Percentiles rank a stretch among this genome's conserved stretches.
Conservation (phyloP, 2,888 invertebrate genomes). For the Muscina levida region DNA sequence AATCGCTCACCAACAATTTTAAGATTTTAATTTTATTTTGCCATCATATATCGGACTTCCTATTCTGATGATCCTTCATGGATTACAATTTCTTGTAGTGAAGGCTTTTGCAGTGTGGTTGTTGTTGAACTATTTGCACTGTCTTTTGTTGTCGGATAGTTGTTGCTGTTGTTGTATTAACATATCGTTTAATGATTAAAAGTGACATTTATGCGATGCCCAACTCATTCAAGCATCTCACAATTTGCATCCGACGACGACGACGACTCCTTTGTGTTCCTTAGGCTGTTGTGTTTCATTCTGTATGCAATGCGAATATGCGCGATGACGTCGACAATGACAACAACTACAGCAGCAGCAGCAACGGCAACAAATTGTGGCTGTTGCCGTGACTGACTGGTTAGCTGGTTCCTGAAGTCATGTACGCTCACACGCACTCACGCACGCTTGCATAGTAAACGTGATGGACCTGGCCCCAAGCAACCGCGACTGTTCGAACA, state of each 20-base stretch:
- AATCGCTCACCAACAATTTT: constrained; percentile 55
- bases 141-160: no score
- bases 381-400: no score
- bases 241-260: constrained; percentile 71
- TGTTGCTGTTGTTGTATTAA: constrained; percentile 69
- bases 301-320: constrained; percentile 22
- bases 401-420: neutral
- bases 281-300: constrained; percentile 35
- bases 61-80: neutral
- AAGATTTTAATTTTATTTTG: constrained; percentile 60
- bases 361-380: constrained; percentile 17
- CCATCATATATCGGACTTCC: constrained; percentile 50
- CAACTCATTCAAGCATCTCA: constrained; percentile 71
- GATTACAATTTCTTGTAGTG: no score
- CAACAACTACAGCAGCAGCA: constrained; percentile 27
- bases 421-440: neutral
- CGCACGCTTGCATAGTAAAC: no score
- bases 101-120: constrained; percentile 69
- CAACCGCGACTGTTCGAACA: no score
- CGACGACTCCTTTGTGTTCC: neutral
- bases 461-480: no score
- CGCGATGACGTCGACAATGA: constrained; percentile 2
- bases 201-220: constrained; percentile 79
- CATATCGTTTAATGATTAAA: constrained; percentile 74
- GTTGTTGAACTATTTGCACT: constrained; percentile 67